Evolutionary conservation across 2,888 invertebrate genomes (phyloP).

Genomic region (Rotaria magnacalcarata): DNA sequence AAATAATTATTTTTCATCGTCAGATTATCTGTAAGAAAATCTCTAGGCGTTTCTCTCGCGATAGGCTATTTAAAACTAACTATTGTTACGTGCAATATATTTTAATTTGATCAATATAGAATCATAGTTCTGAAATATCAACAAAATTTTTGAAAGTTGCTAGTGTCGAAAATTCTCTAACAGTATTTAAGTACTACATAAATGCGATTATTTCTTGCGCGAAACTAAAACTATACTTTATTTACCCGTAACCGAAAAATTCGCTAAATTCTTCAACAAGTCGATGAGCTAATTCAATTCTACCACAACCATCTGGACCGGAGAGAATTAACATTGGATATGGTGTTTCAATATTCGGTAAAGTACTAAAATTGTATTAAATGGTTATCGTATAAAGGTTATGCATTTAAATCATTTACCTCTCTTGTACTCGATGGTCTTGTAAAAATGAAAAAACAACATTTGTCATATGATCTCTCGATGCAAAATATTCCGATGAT

Average conservation of each 20-base stretch:
- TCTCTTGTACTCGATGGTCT: slow-evolving; percentile 51
- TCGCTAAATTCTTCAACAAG: slow-evolving; percentile 58
- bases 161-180: no score
- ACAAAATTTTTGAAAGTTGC: no score
- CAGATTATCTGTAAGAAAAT: no score
- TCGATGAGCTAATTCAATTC: slow-evolving; percentile 56
- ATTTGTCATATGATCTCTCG: slow-evolving; percentile 59
- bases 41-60: no score
- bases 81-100: no score
- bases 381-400: slow-evolving; percentile 43
- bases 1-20: background rate
- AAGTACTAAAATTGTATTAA: slow-evolving; percentile 51
- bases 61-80: no score
- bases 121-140: no score
- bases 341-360: slow-evolving; percentile 58
- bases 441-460: slow-evolving; percentile 58
- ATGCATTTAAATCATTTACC: slow-evolving; percentile 47
- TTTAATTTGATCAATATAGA: no score
- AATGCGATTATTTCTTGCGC: no score
- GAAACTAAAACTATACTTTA: background rate
- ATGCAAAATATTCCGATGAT: slow-evolving; percentile 55
- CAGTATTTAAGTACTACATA: no score
- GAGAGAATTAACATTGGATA: slow-evolving; percentile 59
- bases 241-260: slow-evolving; percentile 58
- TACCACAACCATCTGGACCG: slow-evolving; percentile 58